These are phyloP conservation scores for Chamaetylas fuelleborni DNA, from an alignment of 2,113 vertebrate genomes.

Conservation along the genomic window DNA sequence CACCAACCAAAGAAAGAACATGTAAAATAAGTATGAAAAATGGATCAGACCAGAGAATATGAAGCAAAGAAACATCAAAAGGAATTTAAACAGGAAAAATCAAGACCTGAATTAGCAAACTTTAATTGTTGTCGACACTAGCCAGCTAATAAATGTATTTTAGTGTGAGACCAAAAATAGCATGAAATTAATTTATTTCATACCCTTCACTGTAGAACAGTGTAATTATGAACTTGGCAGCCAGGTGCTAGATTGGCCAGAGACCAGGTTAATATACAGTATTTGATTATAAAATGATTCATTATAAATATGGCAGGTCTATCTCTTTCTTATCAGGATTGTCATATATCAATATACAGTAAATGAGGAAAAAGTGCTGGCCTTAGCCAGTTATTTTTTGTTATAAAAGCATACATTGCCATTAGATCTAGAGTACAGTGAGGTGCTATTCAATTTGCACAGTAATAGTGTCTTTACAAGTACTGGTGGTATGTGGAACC, in stretches of 20 bases:
- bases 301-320: conserved; percentile 52
- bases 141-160: conserved; percentile 2
- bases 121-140: background rate
- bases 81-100: background rate
- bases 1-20: background rate
- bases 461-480: background rate
- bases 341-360: conserved; percentile 43
- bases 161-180: background rate
- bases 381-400: conserved; percentile 21
- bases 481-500: background rate
- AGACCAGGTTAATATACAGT: conserved; percentile 30
- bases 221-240: conserved; percentile 36
- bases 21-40: conserved; percentile 14
- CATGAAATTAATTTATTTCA: conserved; percentile 40
- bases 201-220: conserved; percentile 28
- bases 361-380: conserved; percentile 56
- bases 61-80: background rate
- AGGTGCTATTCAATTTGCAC: background rate
- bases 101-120: conserved; percentile 3
- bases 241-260: conserved; percentile 26
- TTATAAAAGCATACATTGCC: conserved; percentile 18
- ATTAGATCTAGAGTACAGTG: background rate
- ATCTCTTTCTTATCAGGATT: conserved; percentile 38
- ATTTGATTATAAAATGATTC: conserved; percentile 57
- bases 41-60: background rate